These are phyloP conservation scores for Furnarius figulus DNA, from an alignment of 2,113 vertebrate genomes.

Conservation along the genomic window DNA sequence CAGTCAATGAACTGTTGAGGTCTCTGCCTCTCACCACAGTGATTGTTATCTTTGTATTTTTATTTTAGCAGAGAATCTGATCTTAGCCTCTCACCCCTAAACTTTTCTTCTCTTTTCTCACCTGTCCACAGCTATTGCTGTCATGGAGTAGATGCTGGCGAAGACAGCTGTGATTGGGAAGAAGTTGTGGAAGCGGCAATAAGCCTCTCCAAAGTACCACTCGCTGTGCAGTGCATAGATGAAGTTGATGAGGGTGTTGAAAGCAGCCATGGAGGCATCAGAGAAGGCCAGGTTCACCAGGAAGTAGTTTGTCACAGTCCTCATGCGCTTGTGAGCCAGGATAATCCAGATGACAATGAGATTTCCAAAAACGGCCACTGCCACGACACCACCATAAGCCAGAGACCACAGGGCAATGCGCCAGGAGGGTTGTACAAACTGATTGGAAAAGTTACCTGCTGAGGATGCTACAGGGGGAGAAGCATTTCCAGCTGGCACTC, in stretches of 20 bases:
- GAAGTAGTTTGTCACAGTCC: constrained; percentile 96
- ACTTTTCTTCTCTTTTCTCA: constrained; percentile 59
- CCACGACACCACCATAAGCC: constrained; percentile 88
- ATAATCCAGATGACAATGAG: constrained; percentile 97
- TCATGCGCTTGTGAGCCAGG: constrained; percentile 94
- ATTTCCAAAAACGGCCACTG: constrained; percentile 93
- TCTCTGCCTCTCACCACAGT: background rate
- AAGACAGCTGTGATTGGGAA: constrained; percentile 96
- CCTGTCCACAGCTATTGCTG: constrained; percentile 96
- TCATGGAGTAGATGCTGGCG: constrained; percentile 99
- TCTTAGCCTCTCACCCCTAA: background rate
- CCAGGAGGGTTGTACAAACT: constrained; percentile 93
- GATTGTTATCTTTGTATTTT: background rate
- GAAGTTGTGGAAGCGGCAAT: constrained; percentile 99
- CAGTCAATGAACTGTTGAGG: background rate
- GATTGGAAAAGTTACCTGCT: constrained; percentile 82
- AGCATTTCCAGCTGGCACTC: background rate
- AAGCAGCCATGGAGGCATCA: constrained; percentile 94
- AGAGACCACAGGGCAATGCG: constrained; percentile 93
- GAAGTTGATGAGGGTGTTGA: constrained; percentile 95
- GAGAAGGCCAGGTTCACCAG: constrained; percentile 94
- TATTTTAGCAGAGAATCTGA: background rate
- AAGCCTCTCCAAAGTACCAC: constrained; percentile 96
- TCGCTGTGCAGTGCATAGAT: constrained; percentile 90
- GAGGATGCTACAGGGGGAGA: background rate